Percentiles rank a stretch among this genome's conserved stretches.
These are phyloP conservation scores for Microchirus variegatus DNA, from an alignment of 2,797 vertebrate genomes.

Conservation along the genomic window DNA sequence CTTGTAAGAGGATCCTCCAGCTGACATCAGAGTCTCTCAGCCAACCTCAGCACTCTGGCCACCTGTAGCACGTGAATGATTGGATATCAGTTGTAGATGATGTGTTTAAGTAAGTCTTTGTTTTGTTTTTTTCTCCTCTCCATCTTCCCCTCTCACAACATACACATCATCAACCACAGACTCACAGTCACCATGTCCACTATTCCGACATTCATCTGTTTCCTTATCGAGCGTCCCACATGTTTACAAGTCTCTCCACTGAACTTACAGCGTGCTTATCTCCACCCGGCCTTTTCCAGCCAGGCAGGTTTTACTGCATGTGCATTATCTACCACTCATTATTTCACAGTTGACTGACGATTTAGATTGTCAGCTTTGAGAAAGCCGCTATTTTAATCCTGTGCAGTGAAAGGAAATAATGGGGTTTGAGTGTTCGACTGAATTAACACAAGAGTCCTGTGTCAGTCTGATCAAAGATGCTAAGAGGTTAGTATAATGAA, in stretches of 20 bases:
- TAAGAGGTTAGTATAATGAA: too few species aligned
- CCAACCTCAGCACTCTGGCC: constrained; percentile 21
- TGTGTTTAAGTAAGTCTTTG: constrained; percentile 15
- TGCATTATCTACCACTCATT: constrained; percentile 27
- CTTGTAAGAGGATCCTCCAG: constrained; percentile 62
- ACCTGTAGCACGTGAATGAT: constrained; percentile 23
- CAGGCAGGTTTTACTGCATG: constrained; percentile 21
- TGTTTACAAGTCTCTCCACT: constrained; percentile 33
- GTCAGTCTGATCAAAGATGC: not conserved
- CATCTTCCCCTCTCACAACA: not conserved
- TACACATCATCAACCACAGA: constrained; percentile 9
- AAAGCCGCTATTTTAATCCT: constrained; percentile 26
- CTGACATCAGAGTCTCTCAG: constrained; percentile 36
- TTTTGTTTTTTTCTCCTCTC: not conserved
- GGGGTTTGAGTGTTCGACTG: constrained; percentile 16
- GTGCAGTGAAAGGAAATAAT: constrained; percentile 14
- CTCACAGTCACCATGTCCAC: constrained; percentile 16
- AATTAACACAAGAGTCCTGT: not conserved
- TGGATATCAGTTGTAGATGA: constrained; percentile 7
- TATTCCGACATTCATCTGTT: constrained; percentile 6
- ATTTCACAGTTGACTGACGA: constrained; percentile 39
- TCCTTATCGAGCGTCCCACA: constrained; percentile 46
- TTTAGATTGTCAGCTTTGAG: constrained; percentile 27
- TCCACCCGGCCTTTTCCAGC: constrained; percentile 31
- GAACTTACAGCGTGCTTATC: constrained; percentile 47